Conservation (phyloP, 2,888 invertebrate genomes). For the Auanema sp. region DNA sequence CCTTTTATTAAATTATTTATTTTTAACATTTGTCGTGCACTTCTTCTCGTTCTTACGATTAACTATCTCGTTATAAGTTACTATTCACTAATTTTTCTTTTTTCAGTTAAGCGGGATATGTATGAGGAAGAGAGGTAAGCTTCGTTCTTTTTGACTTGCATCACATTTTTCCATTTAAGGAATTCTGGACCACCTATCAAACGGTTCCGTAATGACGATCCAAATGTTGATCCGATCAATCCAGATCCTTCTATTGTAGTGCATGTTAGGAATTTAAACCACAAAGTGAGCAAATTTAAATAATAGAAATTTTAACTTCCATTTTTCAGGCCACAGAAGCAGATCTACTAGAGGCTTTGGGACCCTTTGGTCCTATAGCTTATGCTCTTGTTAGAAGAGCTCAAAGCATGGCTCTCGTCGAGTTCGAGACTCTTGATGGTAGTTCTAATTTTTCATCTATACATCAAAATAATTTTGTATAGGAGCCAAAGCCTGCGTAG, state of each 20-base stretch:
- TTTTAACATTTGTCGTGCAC: not conserved
- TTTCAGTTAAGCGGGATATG: not conserved
- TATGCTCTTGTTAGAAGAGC: slow-evolving; percentile 59
- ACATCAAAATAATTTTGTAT: not conserved
- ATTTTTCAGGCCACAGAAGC: slow-evolving; percentile 65
- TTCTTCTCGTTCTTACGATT: not conserved
- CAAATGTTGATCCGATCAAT: slow-evolving; percentile 65
- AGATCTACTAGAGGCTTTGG: slow-evolving; percentile 67
- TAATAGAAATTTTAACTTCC: not conserved
- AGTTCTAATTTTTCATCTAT: not conserved
- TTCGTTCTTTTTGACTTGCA: not conserved
- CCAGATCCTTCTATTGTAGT: slow-evolving; percentile 68
- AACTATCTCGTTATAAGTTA: not conserved
- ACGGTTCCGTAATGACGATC: slow-evolving; percentile 47
- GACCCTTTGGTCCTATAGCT: slow-evolving; percentile 66
- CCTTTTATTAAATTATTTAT: not conserved
- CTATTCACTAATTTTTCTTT: not conserved
- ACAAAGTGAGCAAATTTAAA: slow-evolving; percentile 37
- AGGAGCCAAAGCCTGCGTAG: slow-evolving; percentile 58
- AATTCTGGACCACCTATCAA: slow-evolving; percentile 25
- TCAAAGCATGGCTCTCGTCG: slow-evolving; percentile 59
- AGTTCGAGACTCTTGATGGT: slow-evolving; percentile 56
- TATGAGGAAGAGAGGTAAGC: not conserved
- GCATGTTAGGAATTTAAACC: slow-evolving; percentile 67
- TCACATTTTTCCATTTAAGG: slow-evolving; percentile 1